Percentiles rank a stretch among this genome's conserved stretches.
Evolutionary conservation across 2,888 invertebrate genomes (phyloP).

Genomic region (Blera fallax): DNA sequence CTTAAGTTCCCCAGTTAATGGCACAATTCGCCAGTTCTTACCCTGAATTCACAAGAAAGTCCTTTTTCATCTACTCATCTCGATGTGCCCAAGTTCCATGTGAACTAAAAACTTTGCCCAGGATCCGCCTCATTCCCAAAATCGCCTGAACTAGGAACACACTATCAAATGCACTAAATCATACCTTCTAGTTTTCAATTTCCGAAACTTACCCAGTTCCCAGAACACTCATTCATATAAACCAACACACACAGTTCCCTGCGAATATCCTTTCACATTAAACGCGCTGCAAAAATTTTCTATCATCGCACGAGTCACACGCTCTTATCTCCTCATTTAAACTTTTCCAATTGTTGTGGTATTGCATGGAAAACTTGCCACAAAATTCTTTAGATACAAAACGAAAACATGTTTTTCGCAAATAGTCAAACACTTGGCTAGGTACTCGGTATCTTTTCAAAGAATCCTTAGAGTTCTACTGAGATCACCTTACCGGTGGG

Average conservation of each 20-base stretch:
- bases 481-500: slow-evolving; percentile 5
- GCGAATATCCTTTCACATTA: background rate
- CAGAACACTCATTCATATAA: slow-evolving; percentile 2
- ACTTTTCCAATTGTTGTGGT: slow-evolving; percentile 63
- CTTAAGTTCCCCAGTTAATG: too few species aligned
- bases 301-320: slow-evolving; percentile 16
- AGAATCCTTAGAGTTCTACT: slow-evolving; percentile 20
- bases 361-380: slow-evolving; percentile 17
- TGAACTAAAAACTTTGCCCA: background rate
- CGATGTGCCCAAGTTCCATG: too few species aligned
- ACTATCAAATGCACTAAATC: background rate
- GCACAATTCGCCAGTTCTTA: too few species aligned
- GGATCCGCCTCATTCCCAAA: background rate
- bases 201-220: slow-evolving; percentile 1
- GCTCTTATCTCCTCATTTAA: slow-evolving; percentile 49
- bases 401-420: slow-evolving; percentile 24
- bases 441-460: slow-evolving; percentile 26
- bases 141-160: background rate
- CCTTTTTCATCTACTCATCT: too few species aligned
- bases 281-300: slow-evolving; percentile 22
- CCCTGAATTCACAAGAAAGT: too few species aligned
- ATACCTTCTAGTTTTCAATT: slow-evolving; percentile 8
- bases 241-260: background rate
- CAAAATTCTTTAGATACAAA: background rate
- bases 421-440: slow-evolving; percentile 41